Conservation (phyloP, 2,113 vertebrate species). For the Pholis gunnellus region DNA sequence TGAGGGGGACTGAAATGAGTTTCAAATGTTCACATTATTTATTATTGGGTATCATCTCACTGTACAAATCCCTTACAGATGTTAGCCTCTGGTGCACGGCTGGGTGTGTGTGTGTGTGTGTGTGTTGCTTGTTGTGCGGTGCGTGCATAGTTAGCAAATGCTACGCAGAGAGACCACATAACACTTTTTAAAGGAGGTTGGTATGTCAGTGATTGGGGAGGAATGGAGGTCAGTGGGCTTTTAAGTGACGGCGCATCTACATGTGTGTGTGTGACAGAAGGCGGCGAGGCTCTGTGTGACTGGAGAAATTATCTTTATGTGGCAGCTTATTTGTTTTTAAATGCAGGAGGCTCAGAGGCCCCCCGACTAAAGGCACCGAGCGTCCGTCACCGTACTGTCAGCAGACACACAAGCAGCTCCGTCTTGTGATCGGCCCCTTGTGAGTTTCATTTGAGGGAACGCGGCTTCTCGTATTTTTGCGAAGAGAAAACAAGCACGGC, state of each 20-base stretch:
- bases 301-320: conserved; percentile 82
- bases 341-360: conserved; percentile 72
- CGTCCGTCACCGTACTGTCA: conserved; percentile 67
- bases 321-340: conserved; percentile 83
- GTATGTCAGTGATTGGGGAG: conserved; percentile 47
- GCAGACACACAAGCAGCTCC: conserved; percentile 41
- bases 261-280: conserved; percentile 18
- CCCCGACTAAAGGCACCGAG: conserved; percentile 65
- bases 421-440: conserved; percentile 66
- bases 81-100: conserved; percentile 67
- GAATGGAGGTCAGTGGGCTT: conserved; percentile 25
- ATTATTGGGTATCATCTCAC: conserved; percentile 83
- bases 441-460: conserved; percentile 61
- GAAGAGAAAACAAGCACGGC: conserved; percentile 34
- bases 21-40: conserved; percentile 83
- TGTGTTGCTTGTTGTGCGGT: conserved; percentile 23
- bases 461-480: conserved; percentile 37
- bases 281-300: conserved; percentile 75
- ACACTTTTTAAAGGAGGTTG: conserved; percentile 38
- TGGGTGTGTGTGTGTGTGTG: conserved; percentile 24
- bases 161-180: conserved; percentile 12
- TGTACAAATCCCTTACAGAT: conserved; percentile 82
- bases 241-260: conserved; percentile 43
- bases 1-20: conserved; percentile 79
- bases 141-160: conserved; percentile 38